These are phyloP conservation scores for Monochamus saltuarius DNA, from an alignment of 1,140 invertebrate genomes.

Conservation along the genomic window DNA sequence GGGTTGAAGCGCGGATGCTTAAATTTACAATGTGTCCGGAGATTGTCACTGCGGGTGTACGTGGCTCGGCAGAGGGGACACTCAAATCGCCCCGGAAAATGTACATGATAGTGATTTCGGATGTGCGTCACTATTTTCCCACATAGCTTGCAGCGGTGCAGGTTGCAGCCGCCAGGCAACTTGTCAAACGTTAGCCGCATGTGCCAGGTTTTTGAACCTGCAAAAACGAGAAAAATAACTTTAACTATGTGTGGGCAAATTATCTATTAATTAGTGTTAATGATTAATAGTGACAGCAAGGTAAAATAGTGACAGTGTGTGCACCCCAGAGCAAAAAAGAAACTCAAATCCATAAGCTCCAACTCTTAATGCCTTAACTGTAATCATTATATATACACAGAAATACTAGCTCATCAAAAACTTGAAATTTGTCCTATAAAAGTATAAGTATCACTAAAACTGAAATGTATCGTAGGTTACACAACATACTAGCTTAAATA, in stretches of 20 bases:
- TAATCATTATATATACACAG: too few species aligned
- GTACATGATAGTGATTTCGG: slow-evolving; percentile 87
- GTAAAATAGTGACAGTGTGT: slow-evolving; percentile 48
- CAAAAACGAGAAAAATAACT: slow-evolving; percentile 67
- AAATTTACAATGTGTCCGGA: slow-evolving; percentile 85
- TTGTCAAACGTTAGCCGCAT: slow-evolving; percentile 89
- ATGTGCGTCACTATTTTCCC: slow-evolving; percentile 89
- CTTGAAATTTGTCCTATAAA: too few species aligned
- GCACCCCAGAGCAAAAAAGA: slow-evolving; percentile 50
- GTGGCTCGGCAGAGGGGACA: slow-evolving; percentile 83
- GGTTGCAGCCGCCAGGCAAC: slow-evolving; percentile 81
- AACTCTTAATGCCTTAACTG: too few species aligned
- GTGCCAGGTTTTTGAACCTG: slow-evolving; percentile 89
- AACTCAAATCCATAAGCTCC: too few species aligned
- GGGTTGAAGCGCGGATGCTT: slow-evolving; percentile 79
- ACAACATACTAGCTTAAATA: too few species aligned
- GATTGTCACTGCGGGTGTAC: slow-evolving; percentile 84
- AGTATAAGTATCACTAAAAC: too few species aligned
- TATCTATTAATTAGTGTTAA: slow-evolving; percentile 26
- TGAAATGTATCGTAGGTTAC: too few species aligned
- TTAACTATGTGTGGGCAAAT: slow-evolving; percentile 26
- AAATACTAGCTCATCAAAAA: too few species aligned
- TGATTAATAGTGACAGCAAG: slow-evolving; percentile 51
- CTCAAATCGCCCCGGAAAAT: slow-evolving; percentile 84
- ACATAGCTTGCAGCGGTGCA: slow-evolving; percentile 87